Evolutionary conservation across 2,797 vertebrate species (phyloP).

Genomic region (Sebastes hubbsi): DNA sequence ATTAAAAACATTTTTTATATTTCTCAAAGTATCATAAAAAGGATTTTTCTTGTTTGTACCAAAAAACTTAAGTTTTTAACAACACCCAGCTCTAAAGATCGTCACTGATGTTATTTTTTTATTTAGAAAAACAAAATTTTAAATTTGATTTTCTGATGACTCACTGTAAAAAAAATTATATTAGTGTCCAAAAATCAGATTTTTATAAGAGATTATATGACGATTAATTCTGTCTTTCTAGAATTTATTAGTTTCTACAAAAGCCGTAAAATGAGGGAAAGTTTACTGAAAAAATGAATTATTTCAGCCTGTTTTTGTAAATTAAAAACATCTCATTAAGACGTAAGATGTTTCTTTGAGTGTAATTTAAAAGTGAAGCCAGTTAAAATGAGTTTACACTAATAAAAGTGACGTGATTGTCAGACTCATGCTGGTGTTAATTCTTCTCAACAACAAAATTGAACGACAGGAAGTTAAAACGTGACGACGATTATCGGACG

Average conservation of each 20-base stretch:
- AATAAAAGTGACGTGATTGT: conserved; percentile 27
- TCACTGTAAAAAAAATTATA: neutral
- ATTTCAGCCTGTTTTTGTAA: neutral
- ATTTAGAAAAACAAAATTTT: neutral
- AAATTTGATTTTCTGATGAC: neutral
- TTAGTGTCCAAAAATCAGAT: no score
- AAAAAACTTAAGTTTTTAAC: neutral
- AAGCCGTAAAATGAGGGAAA: neutral
- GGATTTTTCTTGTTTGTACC: neutral
- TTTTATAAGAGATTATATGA: no score
- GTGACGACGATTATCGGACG: neutral
- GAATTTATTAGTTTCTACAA: no score
- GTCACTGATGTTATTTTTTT: neutral
- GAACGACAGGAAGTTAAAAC: neutral
- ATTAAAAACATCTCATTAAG: neutral
- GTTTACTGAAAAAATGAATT: neutral
- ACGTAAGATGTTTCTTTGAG: neutral
- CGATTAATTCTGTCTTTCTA: no score
- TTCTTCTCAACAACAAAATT: neutral
- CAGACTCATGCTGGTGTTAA: conserved; percentile 58
- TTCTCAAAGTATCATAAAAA: neutral
- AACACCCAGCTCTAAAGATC: neutral
- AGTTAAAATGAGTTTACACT: no score
- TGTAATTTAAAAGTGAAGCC: neutral
- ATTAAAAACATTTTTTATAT: neutral